Percentiles rank a stretch among this genome's conserved stretches.
Conservation (phyloP, 2,888 invertebrate genomes). For the Apamea sordens region DNA sequence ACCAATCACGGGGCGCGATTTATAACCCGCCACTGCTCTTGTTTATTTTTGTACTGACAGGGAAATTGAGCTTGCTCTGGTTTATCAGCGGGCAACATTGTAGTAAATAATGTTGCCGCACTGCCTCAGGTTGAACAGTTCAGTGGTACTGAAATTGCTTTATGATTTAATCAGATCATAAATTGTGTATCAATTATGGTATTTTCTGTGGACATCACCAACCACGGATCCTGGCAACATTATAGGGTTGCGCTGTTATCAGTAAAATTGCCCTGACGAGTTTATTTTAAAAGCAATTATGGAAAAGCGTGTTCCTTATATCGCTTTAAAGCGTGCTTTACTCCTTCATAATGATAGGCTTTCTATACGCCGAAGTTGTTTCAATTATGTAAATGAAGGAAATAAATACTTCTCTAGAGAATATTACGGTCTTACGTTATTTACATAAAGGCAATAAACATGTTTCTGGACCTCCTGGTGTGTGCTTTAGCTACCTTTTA, state of each 20-base stretch:
- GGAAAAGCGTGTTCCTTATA: conserved; percentile 19
- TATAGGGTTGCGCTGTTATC: conserved; percentile 13
- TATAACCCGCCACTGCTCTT: conserved; percentile 68
- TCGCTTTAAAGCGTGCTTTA: conserved; percentile 1
- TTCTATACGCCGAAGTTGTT: conserved; percentile 30
- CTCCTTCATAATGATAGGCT: conserved; percentile 23
- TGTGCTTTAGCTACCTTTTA: conserved; percentile 23
- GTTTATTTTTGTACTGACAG: conserved; percentile 73
- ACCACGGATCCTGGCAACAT: conserved; percentile 12
- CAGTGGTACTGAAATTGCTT: conserved; percentile 58
- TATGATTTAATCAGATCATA: conserved; percentile 58
- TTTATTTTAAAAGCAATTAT: conserved; percentile 42
- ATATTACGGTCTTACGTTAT: conserved; percentile 18
- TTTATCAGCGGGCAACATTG: conserved; percentile 60
- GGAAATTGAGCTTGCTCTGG: conserved; percentile 67
- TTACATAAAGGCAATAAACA: conserved; percentile 42
- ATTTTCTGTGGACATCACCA: conserved; percentile 17
- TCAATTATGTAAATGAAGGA: conserved; percentile 46
- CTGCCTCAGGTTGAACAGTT: conserved; percentile 60
- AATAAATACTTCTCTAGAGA: conserved; percentile 39
- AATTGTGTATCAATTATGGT: conserved; percentile 59
- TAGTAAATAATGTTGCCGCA: conserved; percentile 57
- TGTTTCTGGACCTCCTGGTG: conserved; percentile 31
- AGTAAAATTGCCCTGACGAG: conserved; percentile 8
- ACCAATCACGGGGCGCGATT: conserved; percentile 71